These are phyloP conservation scores for Sminthurinus aureus DNA, from an alignment of 2,888 invertebrate genomes.

Conservation along the genomic window DNA sequence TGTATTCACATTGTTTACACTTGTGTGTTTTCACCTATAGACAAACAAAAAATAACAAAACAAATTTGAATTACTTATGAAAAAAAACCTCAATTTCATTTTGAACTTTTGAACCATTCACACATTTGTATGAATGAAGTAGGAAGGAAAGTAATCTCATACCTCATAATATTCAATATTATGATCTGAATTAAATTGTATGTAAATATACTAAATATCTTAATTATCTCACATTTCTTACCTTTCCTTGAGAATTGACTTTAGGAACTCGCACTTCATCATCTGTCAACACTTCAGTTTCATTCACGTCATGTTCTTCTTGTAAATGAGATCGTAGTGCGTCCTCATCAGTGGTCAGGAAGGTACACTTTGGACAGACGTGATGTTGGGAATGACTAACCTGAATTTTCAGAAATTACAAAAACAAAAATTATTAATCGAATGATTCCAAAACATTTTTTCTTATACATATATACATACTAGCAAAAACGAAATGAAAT, in stretches of 20 bases:
- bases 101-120: background rate
- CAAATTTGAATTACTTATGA: background rate
- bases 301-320: constrained; percentile 65
- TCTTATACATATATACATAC: background rate
- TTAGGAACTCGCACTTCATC: constrained; percentile 67
- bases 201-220: too few relatives aligned
- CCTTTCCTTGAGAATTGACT: constrained; percentile 81
- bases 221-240: constrained; percentile 61
- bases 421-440: background rate
- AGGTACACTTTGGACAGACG: constrained; percentile 67
- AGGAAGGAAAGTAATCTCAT: too few relatives aligned
- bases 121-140: background rate
- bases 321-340: constrained; percentile 66
- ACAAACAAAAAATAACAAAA: background rate
- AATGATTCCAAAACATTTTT: too few relatives aligned
- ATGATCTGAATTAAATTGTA: too few relatives aligned
- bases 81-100: background rate
- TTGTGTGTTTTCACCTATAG: constrained; percentile 75
- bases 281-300: constrained; percentile 66
- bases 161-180: too few relatives aligned
- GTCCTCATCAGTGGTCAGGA: constrained; percentile 67
- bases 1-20: constrained; percentile 90
- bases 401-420: constrained; percentile 32
- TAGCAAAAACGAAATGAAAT: background rate
- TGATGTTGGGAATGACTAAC: constrained; percentile 59